Evolutionary conservation across 2,888 invertebrate genomes (phyloP), one percentile per base, ranked within the genome.

Genomic region (Orthosia gracilis): DNA sequence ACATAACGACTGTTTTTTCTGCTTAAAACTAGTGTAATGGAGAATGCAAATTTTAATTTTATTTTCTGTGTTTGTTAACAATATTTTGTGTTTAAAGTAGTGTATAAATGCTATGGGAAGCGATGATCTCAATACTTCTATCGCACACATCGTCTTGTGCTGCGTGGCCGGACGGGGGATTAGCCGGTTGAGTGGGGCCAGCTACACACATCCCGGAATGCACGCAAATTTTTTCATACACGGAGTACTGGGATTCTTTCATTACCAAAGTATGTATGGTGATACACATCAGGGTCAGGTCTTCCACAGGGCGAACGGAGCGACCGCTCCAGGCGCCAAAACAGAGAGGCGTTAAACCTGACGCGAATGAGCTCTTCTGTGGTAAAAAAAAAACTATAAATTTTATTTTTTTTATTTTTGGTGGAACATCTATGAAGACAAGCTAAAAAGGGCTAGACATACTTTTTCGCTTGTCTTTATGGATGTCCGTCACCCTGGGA

Each of bases 161-260:
- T 92, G 92, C 79, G 92, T 95, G 76, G 91, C 94, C 70, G 93
- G 92, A 17, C 86, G 85, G 12, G 93, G 94, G 7, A 74, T 78
- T 88, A 92, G 69, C 70, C 18, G 50, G 72, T 18, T 71, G 18
- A 74, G 7, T 3, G 79, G 87, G 47, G 89, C 86, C 64, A 91
- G 89, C 67, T 95, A 86, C 82, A 91, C 93, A 50, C 91, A 94
- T 69, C 94, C 94, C 1, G 96, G 95, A 59, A 93, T 95, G 94
- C 95, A 96, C 81, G 92, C 89, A 2, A 96, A 95, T 84, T 94
- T 92, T 84, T 92, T 96, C 82, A 81, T 95, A 79, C 95, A 96
- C 67, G 95, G 95, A 72, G 71, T 94, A 54, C 15, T 95, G 67
- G 95, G 95, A 85, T 91, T 95, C 80, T 76, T 95, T 54, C 91